Conservation (phyloP, 2,797 vertebrate species). For the Apogon talboti region DNA sequence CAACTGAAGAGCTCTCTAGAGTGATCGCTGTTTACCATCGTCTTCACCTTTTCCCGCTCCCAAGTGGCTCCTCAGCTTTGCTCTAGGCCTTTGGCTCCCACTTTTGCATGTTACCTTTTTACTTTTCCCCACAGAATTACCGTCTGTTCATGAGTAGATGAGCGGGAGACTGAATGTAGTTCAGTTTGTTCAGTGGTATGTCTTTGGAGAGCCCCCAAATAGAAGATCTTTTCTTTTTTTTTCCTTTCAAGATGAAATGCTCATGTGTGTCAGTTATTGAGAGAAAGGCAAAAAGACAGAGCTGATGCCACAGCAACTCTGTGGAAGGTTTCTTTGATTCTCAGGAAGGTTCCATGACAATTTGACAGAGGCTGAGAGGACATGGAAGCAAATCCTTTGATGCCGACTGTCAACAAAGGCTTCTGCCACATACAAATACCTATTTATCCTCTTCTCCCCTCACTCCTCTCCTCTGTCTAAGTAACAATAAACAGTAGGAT, state of each 20-base stretch:
- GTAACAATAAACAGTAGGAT: slow-evolving; percentile 35
- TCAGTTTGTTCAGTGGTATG: slow-evolving; percentile 61
- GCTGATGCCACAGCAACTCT: slow-evolving; percentile 62
- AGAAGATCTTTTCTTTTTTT: slow-evolving; percentile 40
- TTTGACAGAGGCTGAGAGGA: slow-evolving; percentile 75
- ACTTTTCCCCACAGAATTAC: slow-evolving; percentile 30
- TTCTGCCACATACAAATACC: slow-evolving; percentile 66
- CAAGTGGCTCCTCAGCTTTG: slow-evolving; percentile 1
- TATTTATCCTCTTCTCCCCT: slow-evolving; percentile 50
- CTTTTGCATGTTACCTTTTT: slow-evolving; percentile 21
- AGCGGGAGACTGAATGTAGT: slow-evolving; percentile 57
- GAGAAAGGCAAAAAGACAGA: slow-evolving; percentile 51
- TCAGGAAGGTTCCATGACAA: slow-evolving; percentile 70
- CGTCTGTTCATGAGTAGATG: slow-evolving; percentile 42
- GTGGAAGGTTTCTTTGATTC: slow-evolving; percentile 73
- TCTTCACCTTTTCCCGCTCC: slow-evolving; percentile 26
- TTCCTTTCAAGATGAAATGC: slow-evolving; percentile 62
- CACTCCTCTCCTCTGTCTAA: slow-evolving; percentile 19
- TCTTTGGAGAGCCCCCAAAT: slow-evolving; percentile 63
- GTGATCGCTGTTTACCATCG: slow-evolving; percentile 38
- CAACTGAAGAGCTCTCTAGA: slow-evolving; percentile 54
- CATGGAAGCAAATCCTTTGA: slow-evolving; percentile 71
- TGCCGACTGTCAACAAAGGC: slow-evolving; percentile 73
- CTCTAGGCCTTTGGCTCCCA: slow-evolving; percentile 30
- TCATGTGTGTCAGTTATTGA: slow-evolving; percentile 52